Percentiles rank a stretch among this genome's conserved stretches.
Evolutionary conservation across 1,140 invertebrate genomes (phyloP).

Genomic region (Trialeurodes vaporariorum): DNA sequence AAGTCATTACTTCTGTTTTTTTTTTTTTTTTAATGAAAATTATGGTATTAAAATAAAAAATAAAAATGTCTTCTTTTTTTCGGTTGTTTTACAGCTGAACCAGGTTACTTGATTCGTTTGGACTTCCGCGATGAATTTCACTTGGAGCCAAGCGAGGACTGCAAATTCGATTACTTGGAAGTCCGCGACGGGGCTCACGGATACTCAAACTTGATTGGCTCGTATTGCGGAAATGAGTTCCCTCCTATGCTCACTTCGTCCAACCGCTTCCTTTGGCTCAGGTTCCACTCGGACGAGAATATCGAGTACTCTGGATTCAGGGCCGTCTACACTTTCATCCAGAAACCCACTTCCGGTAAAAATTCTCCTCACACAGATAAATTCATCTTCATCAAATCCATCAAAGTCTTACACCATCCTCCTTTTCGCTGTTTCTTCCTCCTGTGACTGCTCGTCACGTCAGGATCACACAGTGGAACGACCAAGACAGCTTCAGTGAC

Average conservation of each 20-base stretch:
- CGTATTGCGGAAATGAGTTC: slow-evolving; percentile 62
- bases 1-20: no score
- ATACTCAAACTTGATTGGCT: slow-evolving; percentile 53
- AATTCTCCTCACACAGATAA: slow-evolving; percentile 13
- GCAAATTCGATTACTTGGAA: slow-evolving; percentile 73
- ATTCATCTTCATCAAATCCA: no score
- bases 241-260: slow-evolving; percentile 64
- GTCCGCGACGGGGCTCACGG: slow-evolving; percentile 74
- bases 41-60: neutral
- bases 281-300: slow-evolving; percentile 72
- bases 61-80: slow-evolving; percentile 21
- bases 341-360: slow-evolving; percentile 40
- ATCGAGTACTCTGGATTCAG: slow-evolving; percentile 73
- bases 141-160: slow-evolving; percentile 58
- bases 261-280: slow-evolving; percentile 65
- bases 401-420: no score
- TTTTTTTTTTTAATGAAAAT: slow-evolving; percentile 2
- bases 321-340: slow-evolving; percentile 57
- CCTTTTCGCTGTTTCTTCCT: no score
- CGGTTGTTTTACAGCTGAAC: slow-evolving; percentile 48
- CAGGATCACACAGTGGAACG: no score
- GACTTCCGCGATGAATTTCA: slow-evolving; percentile 73
- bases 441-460: no score
- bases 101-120: slow-evolving; percentile 57
- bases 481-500: no score